A percentile compares a stretch with the other conserved stretches of the same genome.
Conservation (phyloP, 2,113 vertebrate genomes). For the Chionomys nivalis region DNA sequence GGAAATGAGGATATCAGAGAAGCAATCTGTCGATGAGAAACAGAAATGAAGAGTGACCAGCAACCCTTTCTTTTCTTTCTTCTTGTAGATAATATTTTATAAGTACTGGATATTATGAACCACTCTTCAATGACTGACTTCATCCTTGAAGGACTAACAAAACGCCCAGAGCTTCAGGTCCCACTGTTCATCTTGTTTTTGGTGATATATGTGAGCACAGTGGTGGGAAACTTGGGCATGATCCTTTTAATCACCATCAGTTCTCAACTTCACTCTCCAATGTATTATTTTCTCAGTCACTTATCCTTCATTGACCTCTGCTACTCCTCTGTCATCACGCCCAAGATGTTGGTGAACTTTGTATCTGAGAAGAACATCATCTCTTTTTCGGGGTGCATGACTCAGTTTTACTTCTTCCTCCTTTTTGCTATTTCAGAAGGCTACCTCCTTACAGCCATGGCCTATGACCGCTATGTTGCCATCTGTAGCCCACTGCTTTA, state of each 20-base stretch:
- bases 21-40: neutral
- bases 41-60: neutral
- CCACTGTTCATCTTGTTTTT: conserved; percentile 61
- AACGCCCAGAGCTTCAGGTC: conserved; percentile 6
- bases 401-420: conserved; percentile 70
- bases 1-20: neutral
- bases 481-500: conserved; percentile 64
- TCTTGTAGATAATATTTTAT: conserved; percentile 9
- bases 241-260: conserved; percentile 52
- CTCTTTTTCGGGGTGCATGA: conserved; percentile 60
- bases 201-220: conserved; percentile 39
- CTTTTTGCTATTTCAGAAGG: conserved; percentile 63
- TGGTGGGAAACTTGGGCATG: conserved; percentile 65
- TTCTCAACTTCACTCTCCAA: conserved; percentile 64
- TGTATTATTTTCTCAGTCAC: conserved; percentile 70
- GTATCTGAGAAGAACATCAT: conserved; percentile 56
- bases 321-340: conserved; percentile 65
- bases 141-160: conserved; percentile 57
- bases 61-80: neutral
- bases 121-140: conserved; percentile 50
- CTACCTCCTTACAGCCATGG: conserved; percentile 69
- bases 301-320: conserved; percentile 72
- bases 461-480: conserved; percentile 61
- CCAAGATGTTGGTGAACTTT: conserved; percentile 70
- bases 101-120: conserved; percentile 48